Percentiles rank a stretch among this genome's conserved stretches.
These are phyloP conservation scores for Nylanderia fulva DNA, from an alignment of 1,140 invertebrate genomes.

Conservation along the genomic window DNA sequence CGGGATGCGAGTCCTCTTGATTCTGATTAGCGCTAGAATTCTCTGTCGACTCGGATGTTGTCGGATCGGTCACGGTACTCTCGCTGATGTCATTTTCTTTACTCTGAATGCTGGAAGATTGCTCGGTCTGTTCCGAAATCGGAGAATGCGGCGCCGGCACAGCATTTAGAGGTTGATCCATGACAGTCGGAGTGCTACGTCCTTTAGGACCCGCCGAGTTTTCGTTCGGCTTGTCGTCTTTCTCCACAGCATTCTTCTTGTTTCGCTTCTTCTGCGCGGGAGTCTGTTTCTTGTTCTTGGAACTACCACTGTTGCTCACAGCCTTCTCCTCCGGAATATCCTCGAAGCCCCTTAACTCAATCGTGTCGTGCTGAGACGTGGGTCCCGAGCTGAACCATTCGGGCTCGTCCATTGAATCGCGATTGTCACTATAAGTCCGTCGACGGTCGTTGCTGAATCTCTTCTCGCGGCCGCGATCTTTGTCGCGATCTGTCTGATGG, in stretches of 20 bases:
- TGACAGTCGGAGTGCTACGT: slow-evolving; percentile 82
- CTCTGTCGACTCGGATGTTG: slow-evolving; percentile 68
- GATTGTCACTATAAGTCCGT: slow-evolving; percentile 84
- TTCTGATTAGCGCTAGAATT: slow-evolving; percentile 68
- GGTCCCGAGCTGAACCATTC: slow-evolving; percentile 95
- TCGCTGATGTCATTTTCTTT: slow-evolving; percentile 70
- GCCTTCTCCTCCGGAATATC: slow-evolving; percentile 87
- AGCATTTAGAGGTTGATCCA: slow-evolving; percentile 77
- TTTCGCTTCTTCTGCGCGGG: slow-evolving; percentile 83
- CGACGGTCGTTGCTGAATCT: slow-evolving; percentile 84
- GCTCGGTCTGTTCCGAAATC: slow-evolving; percentile 80
- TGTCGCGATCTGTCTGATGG: slow-evolving; percentile 78
- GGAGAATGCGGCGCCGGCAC: slow-evolving; percentile 80
- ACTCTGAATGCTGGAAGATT: slow-evolving; percentile 63
- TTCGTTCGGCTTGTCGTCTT: slow-evolving; percentile 78
- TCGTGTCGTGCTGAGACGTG: slow-evolving; percentile 96
- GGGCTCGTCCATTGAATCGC: slow-evolving; percentile 87
- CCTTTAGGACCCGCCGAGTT: slow-evolving; percentile 79
- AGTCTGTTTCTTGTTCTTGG: slow-evolving; percentile 84
- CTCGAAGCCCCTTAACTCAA: slow-evolving; percentile 96
- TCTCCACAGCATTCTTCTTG: slow-evolving; percentile 77
- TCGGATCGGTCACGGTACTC: slow-evolving; percentile 71
- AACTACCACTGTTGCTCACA: slow-evolving; percentile 48
- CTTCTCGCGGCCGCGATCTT: slow-evolving; percentile 84
- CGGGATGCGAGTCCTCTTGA: slow-evolving; percentile 77